Evolutionary conservation across 2,113 vertebrate genomes (phyloP).

Genomic region (Agapornis roseicollis): DNA sequence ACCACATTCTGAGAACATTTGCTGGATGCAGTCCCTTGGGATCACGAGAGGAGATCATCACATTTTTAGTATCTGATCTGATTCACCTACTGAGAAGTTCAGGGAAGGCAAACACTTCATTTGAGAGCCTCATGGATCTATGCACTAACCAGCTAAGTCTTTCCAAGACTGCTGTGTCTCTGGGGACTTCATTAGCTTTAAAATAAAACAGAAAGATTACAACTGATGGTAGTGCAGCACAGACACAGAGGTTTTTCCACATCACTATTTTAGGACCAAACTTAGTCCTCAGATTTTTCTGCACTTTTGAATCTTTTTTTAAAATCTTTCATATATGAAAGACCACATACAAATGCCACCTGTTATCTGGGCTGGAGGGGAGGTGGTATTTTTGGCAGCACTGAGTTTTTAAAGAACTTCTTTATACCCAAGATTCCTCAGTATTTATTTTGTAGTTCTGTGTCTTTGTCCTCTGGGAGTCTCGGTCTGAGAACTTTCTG

Average conservation of each 20-base stretch:
- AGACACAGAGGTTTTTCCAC: neutral
- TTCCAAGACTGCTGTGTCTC: neutral
- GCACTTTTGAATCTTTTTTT: neutral
- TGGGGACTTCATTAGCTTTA: neutral
- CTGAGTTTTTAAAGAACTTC: neutral
- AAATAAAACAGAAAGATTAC: neutral
- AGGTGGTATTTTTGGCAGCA: neutral
- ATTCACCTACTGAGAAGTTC: neutral
- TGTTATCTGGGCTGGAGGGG: neutral
- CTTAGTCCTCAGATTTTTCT: neutral
- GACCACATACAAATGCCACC: neutral
- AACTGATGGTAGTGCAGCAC: neutral
- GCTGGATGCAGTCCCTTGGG: neutral
- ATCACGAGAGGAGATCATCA: rapidly evolving
- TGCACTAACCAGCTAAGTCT: neutral
- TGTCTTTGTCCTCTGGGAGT: neutral
- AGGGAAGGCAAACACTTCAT: neutral
- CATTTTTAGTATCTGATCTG: neutral
- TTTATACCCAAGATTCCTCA: neutral
- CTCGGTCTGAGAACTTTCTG: conserved; percentile 52
- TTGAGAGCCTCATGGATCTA: neutral
- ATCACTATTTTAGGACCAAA: neutral
- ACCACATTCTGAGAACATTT: neutral
- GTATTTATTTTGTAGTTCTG: conserved; percentile 3
- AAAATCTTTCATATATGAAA: neutral